A percentile compares a stretch with the other conserved stretches of the same genome.
Evolutionary conservation across 2,113 vertebrate genomes (phyloP).

Genomic region (Echinops telfairi): DNA sequence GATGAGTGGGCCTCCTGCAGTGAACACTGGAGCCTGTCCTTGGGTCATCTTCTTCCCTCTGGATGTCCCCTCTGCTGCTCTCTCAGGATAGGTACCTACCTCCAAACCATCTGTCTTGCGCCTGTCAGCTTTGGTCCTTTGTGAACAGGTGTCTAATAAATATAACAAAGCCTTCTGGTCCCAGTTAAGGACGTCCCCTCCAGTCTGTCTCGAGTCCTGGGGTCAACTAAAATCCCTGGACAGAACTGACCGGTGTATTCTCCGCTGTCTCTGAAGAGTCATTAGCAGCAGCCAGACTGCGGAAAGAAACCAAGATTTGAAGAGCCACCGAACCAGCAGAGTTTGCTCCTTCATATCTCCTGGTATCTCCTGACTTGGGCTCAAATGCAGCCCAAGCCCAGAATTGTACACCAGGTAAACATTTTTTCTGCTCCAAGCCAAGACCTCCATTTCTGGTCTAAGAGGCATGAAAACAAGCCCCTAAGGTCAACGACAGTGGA

Average conservation of each 20-base stretch:
- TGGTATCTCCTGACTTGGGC: neutral
- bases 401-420: neutral
- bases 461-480: neutral
- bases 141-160: conserved; percentile 9
- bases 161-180: conserved; percentile 38
- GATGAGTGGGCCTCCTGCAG: neutral
- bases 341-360: neutral
- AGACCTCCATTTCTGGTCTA: neutral
- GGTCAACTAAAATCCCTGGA: neutral
- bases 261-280: neutral
- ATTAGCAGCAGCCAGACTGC: neutral
- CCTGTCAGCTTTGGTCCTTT: neutral
- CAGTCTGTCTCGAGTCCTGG: neutral
- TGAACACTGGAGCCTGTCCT: neutral
- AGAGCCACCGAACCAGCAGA: neutral
- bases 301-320: neutral
- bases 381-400: conserved; percentile 2
- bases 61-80: neutral
- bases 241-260: neutral
- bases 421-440: neutral
- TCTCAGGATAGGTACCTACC: neutral
- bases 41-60: neutral
- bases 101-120: neutral
- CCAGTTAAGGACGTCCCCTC: neutral
- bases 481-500: neutral